These are phyloP conservation scores for Oncorhynchus mykiss DNA, from an alignment of 2,113 vertebrate genomes.

Conservation along the genomic window DNA sequence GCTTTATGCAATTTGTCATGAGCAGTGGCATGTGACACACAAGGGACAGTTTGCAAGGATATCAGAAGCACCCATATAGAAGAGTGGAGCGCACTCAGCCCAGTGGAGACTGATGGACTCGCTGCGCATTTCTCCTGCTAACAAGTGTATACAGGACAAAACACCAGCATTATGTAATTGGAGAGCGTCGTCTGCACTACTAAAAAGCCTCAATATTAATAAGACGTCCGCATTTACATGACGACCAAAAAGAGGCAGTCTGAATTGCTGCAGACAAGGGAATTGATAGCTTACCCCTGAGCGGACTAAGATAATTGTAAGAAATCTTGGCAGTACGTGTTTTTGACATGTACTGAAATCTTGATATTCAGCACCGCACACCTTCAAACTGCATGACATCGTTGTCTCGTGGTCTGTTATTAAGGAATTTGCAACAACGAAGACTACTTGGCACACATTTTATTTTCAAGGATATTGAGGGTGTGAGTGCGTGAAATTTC, in stretches of 20 bases:
- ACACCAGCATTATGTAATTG: slow-evolving; percentile 34
- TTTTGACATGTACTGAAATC: neutral
- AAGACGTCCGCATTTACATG: neutral
- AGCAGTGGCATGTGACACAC: no score
- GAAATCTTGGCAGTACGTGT: slow-evolving; percentile 4
- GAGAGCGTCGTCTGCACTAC: slow-evolving; percentile 25
- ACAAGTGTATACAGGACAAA: slow-evolving; percentile 59
- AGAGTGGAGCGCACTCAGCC: slow-evolving; percentile 44
- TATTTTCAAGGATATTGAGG: neutral
- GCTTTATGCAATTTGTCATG: no score
- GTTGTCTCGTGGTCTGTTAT: neutral
- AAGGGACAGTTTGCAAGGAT: neutral
- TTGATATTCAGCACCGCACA: neutral
- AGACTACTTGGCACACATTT: neutral
- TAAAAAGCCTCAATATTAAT: no score
- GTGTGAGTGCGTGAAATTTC: neutral
- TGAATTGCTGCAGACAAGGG: neutral
- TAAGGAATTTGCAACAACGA: neutral
- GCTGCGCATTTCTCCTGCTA: slow-evolving; percentile 68
- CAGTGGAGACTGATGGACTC: slow-evolving; percentile 54
- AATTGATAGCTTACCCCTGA: neutral
- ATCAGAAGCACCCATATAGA: neutral
- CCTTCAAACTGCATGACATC: neutral
- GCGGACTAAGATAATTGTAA: slow-evolving; percentile 24
- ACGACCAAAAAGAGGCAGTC: neutral